These are phyloP conservation scores for Anabas testudineus DNA, from an alignment of 2,797 vertebrate species.

Conservation along the genomic window DNA sequence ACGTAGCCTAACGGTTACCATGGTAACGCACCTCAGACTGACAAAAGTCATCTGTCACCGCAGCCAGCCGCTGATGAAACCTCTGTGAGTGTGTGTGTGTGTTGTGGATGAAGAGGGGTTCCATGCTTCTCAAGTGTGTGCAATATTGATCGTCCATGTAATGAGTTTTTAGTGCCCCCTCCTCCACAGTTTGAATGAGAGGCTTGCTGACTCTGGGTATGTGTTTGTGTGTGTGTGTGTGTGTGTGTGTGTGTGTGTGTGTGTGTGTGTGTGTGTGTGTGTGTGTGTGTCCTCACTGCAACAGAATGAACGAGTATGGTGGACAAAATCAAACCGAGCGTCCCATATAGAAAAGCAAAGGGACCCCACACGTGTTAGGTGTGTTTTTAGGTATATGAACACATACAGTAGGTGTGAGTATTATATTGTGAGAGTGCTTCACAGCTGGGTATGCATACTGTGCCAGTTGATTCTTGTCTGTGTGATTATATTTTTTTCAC, in stretches of 20 bases:
- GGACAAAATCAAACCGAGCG: slow-evolving; percentile 58
- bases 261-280: slow-evolving; percentile 13
- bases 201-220: slow-evolving; percentile 45
- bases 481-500: slow-evolving; percentile 5
- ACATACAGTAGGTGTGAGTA: not conserved
- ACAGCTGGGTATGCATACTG: slow-evolving; percentile 2
- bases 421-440: not conserved
- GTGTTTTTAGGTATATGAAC: slow-evolving; percentile 7
- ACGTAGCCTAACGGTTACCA: slow-evolving; percentile 78
- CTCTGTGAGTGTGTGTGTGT: slow-evolving; percentile 55
- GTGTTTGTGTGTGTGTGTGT: not conserved
- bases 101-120: slow-evolving; percentile 29
- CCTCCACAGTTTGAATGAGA: slow-evolving; percentile 73
- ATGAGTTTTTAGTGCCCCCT: slow-evolving; percentile 83
- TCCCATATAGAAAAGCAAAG: slow-evolving; percentile 22
- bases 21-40: slow-evolving; percentile 77
- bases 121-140: slow-evolving; percentile 72
- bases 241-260: slow-evolving; percentile 35
- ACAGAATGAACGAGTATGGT: slow-evolving; percentile 50
- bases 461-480: not conserved
- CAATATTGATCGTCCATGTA: slow-evolving; percentile 84
- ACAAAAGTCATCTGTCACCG: slow-evolving; percentile 81
- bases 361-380: slow-evolving; percentile 4
- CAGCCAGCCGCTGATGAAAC: slow-evolving; percentile 61
- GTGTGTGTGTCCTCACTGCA: slow-evolving; percentile 38